Evolutionary conservation across 2,888 invertebrate genomes (phyloP), one percentile per base, ranked within the genome.

Genomic region (Agonopterix subpropinquella): DNA sequence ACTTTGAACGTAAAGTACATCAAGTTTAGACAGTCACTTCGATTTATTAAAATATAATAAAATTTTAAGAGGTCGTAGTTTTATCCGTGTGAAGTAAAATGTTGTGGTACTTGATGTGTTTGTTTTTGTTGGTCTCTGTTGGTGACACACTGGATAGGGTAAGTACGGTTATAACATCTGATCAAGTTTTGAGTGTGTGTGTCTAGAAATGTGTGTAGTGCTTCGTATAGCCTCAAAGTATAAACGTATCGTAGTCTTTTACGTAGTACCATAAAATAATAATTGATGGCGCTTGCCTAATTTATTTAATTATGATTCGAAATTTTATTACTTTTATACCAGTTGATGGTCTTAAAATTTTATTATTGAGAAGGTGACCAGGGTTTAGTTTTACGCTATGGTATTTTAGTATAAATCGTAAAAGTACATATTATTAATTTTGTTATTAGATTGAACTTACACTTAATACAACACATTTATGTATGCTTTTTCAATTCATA

Each of bases 1-100:
- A 70, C 73, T 70, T 75, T 73, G 77, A 74, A 70, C 69, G 67
- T 57, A 53, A 59, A 70, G 56, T 73, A 73, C 69, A 72, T 71
- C 70, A 67, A 65, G 72, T 73, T 73, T 69, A 68, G 59, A 46
- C 41, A 47, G 46, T 57, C n/a, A 39, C 4, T 39, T 39, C 1
- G 39, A 39, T 53, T 52, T 50, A 46, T 52, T 45, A 51, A 13
- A 13, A 35, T 50, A 54, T 48, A 48, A 47, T 49, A 51, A 37
- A 53, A 43, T 53, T 13, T 11, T 42, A 9, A 39, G 4, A 18
- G n/a, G 5, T 39, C 10, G n/a, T 39, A n/a, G n/a, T n/a, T 39
- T 47, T 48, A 53, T 51, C 44, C 37, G 39, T 46, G 49, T 41
- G 39, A 39, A 39, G 43, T 47, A 49, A 54, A 44, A 80, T 83